Conservation (phyloP, 2,888 invertebrate species). For the Eucera pruinosa region DNA sequence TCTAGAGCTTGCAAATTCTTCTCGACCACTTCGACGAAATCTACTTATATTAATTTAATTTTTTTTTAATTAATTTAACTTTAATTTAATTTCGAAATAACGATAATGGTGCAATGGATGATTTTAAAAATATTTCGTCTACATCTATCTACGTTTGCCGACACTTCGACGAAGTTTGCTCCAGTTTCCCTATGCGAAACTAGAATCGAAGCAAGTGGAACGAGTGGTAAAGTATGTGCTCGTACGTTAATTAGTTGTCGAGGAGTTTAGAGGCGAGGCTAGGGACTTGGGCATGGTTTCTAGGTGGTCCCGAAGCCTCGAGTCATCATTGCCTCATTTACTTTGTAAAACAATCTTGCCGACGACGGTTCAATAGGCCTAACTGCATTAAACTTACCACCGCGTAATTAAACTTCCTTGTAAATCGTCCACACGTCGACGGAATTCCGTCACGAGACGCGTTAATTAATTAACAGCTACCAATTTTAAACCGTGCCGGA, state of each 20-base stretch:
- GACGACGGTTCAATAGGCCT: conserved; percentile 77
- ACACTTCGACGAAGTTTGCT: background rate
- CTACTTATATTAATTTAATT: too few relatives aligned
- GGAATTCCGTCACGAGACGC: conserved; percentile 54
- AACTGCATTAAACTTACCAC: conserved; percentile 81
- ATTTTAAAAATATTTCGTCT: too few relatives aligned
- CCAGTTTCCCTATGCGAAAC: background rate
- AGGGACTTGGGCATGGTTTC: conserved; percentile 68
- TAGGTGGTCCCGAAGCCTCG: conserved; percentile 80
- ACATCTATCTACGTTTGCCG: background rate
- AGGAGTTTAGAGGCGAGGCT: conserved; percentile 67
- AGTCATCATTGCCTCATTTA: conserved; percentile 84
- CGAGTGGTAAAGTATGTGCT: conserved; percentile 42
- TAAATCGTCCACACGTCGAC: conserved; percentile 53
- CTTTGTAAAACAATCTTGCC: conserved; percentile 81
- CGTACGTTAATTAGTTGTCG: conserved; percentile 77
- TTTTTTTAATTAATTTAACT: too few relatives aligned
- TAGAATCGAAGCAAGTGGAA: conserved; percentile 10
- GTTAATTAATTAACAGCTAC: conserved; percentile 60
- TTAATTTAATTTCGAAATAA: too few relatives aligned
- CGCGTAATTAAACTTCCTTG: conserved; percentile 81
- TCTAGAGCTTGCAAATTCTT: too few relatives aligned
- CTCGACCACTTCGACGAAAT: too few relatives aligned
- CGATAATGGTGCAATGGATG: too few relatives aligned
- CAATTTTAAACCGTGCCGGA: conserved; percentile 10